Conservation (phyloP, 2,888 invertebrate species). For the Sepioteuthis lessoniana region DNA sequence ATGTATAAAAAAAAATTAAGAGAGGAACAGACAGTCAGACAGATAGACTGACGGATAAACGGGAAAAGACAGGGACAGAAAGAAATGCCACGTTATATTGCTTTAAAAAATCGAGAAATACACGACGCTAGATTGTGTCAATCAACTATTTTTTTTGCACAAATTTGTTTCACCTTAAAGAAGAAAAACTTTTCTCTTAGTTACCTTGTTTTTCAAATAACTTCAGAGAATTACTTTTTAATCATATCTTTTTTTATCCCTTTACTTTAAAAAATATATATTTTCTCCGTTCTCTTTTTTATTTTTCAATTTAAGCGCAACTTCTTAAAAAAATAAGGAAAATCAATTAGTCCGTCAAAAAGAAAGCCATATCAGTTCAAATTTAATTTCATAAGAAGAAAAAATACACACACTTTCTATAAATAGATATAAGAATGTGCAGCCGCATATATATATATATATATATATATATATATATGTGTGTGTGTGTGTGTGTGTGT, state of each 20-base stretch:
- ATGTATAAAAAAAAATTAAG: background rate
- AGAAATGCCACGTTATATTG: background rate
- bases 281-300: no score
- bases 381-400: background rate
- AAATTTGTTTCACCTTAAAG: background rate
- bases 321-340: background rate
- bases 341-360: background rate
- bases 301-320: background rate
- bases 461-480: background rate
- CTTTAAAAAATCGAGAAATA: background rate
- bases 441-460: background rate
- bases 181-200: background rate
- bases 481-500: background rate
- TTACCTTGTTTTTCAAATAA: background rate
- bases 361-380: background rate
- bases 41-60: background rate
- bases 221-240: background rate
- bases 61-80: background rate
- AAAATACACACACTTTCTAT: background rate
- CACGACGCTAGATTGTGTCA: background rate
- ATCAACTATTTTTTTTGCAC: background rate
- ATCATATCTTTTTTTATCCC: no score
- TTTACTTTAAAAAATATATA: no score
- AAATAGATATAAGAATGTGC: background rate
- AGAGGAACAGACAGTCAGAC: background rate